Evolutionary conservation across 2,888 invertebrate genomes (phyloP).

Genomic region (Tolmerus cingulatus): DNA sequence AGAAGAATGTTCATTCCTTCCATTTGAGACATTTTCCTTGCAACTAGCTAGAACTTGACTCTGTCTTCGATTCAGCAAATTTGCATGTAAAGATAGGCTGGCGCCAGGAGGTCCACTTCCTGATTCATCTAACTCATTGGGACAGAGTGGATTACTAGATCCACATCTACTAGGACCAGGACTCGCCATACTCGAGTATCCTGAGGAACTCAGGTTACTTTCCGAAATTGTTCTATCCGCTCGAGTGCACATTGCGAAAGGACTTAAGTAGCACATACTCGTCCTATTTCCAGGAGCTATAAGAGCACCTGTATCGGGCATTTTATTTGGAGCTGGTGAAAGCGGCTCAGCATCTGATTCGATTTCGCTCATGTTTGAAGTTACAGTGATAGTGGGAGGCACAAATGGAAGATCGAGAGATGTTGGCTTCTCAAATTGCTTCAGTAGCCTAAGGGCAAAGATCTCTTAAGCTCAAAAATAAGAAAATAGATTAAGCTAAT

Average conservation of each 20-base stretch:
- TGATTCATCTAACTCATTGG: constrained; percentile 78
- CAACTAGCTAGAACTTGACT: constrained; percentile 70
- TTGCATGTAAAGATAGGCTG: constrained; percentile 54
- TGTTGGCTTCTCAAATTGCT: constrained; percentile 71
- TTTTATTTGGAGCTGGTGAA: constrained; percentile 68
- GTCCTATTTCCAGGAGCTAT: constrained; percentile 60
- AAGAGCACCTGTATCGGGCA: constrained; percentile 63
- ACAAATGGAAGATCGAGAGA: constrained; percentile 70
- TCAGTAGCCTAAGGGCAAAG: constrained; percentile 65
- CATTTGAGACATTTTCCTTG: constrained; percentile 64
- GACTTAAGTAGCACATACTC: constrained; percentile 78
- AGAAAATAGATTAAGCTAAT: background rate
- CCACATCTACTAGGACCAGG: constrained; percentile 84
- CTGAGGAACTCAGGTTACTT: constrained; percentile 83
- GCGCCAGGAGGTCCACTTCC: constrained; percentile 65
- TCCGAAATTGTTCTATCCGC: constrained; percentile 81
- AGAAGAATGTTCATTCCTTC: constrained; percentile 48
- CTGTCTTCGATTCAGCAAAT: constrained; percentile 67
- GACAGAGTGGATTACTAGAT: constrained; percentile 80
- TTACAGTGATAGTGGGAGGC: constrained; percentile 77
- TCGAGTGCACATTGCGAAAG: constrained; percentile 76
- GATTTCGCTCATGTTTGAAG: constrained; percentile 76
- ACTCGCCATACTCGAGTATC: constrained; percentile 86
- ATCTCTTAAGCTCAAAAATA: constrained; percentile 17
- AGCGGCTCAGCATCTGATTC: constrained; percentile 77